A percentile compares a stretch with the other conserved stretches of the same genome.
phyloP scores from a whole-genome alignment of 35 echinoderm and acorn worm genomes.

The Amphiura filiformis region DNA sequence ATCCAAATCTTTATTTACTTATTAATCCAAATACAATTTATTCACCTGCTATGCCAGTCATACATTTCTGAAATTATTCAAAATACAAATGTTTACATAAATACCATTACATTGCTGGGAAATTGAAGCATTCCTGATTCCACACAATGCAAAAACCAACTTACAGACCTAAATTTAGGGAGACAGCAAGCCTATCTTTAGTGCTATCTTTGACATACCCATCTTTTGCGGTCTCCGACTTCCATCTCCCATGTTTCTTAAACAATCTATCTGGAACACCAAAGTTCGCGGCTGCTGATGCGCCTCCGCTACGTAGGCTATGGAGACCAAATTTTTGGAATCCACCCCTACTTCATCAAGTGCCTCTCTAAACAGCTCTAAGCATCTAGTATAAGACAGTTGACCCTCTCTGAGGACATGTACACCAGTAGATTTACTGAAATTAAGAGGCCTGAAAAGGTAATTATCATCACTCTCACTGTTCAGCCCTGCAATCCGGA shows the following conservation, averaged over 20 bases:
- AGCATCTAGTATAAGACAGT: not conserved
- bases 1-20: too few species aligned
- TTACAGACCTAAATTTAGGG: not conserved
- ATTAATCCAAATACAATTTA: too few species aligned
- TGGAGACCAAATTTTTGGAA: not conserved
- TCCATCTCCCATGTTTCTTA: conserved; percentile 52
- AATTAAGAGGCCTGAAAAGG: not conserved
- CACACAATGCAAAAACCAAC: too few species aligned
- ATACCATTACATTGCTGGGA: too few species aligned
- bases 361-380: not conserved
- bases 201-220: not conserved
- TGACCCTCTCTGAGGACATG: not conserved
- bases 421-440: not conserved
- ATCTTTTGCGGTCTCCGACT: not conserved
- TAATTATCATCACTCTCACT: not conserved
- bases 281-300: conserved; percentile 25
- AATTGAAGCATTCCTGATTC: too few species aligned
- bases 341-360: not conserved
- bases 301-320: conserved; percentile 46
- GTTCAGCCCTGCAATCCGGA: not conserved
- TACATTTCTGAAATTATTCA: too few species aligned
- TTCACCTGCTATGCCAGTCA: too few species aligned
- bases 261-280: conserved; percentile 47
- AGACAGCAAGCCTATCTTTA: not conserved
- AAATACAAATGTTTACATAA: too few species aligned